These are phyloP conservation scores for Urophycis tenuis DNA, from an alignment of 2,797 vertebrate genomes.

Conservation along the genomic window DNA sequence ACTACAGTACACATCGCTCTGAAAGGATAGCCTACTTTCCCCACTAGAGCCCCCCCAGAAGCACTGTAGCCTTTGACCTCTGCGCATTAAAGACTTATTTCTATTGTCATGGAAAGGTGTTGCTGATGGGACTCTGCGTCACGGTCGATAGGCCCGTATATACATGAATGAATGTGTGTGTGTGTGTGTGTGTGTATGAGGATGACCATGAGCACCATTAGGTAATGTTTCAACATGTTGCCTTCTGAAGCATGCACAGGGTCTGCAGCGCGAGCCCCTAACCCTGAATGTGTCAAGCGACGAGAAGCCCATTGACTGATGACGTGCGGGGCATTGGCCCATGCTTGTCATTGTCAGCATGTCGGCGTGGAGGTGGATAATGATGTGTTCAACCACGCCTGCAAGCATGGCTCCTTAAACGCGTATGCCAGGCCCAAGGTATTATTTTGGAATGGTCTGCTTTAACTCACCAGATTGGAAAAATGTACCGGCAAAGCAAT, in stretches of 20 bases:
- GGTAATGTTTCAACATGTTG: neutral
- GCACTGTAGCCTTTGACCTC: neutral
- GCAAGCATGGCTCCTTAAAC: neutral
- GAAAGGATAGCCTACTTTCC: slow-evolving; percentile 2
- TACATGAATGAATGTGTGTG: too few relatives aligned
- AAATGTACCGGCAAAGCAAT: neutral
- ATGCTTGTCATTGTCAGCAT: neutral
- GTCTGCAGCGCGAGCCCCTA: neutral
- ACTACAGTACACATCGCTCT: neutral
- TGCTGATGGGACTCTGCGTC: neutral
- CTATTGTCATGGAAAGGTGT: neutral
- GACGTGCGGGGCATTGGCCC: neutral
- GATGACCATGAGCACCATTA: neutral
- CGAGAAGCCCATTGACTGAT: neutral
- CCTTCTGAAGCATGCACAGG: neutral
- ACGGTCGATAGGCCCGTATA: neutral
- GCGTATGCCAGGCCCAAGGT: neutral
- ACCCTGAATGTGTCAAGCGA: neutral
- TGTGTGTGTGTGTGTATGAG: neutral
- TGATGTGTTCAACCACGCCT: neutral
- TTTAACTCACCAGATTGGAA: too few relatives aligned
- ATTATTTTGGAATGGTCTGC: neutral
- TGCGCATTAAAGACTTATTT: neutral
- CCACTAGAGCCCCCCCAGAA: neutral
- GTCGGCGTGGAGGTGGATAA: neutral